Evolutionary conservation across 1,140 invertebrate genomes (phyloP), one percentile per base, ranked within the genome.

Genomic region (Varroa destructor): DNA sequence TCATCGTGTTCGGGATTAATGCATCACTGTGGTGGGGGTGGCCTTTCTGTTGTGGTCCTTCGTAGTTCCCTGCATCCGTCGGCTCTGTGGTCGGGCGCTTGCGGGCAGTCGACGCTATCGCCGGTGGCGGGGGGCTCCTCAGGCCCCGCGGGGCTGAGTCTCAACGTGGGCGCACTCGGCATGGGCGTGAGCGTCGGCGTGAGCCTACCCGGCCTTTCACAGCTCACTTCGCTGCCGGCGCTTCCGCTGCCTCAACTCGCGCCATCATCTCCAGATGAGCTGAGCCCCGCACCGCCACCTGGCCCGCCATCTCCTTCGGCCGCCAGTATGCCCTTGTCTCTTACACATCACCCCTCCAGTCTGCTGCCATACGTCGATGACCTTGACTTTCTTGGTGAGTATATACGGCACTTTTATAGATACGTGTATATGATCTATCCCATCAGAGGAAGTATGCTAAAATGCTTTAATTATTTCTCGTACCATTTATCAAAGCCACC

Each of bases 351-450:
- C 40, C 40, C 40, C 61, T 12, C 12, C 36, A 67, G 61, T 40
- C 61, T 67, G 14, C 61, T 67, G 61, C 14, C 61, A 43, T 67
- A 67, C 61, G 61, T 67, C 37, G 61, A 67, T 37, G 61, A 67
- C 46, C 61, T 67, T 37, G 61, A 67, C 61, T 67, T 67, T 37
- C 61, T 67, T 46, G 61, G 61, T 67, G 40, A 67, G 61, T 40
- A 1, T 51, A 51, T 51, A 51, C 8, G 46, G 4, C 3, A 3
- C 3, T 8, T 5, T 5, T 51, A 51, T 51, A 51, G 3, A 51
- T 51, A 51, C 8, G 8, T 51, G 8, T 51, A 51, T 8, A 5
- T 25, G 25, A 25, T 25, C 25, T 25, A 25, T 25, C 25, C 25
- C 25, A 25, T 25, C 25, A 25, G 25, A 25, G 25, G 25, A 25